These are phyloP conservation scores for Podarcis lilfordi DNA, from an alignment of 2,797 vertebrate species.

Conservation along the genomic window DNA sequence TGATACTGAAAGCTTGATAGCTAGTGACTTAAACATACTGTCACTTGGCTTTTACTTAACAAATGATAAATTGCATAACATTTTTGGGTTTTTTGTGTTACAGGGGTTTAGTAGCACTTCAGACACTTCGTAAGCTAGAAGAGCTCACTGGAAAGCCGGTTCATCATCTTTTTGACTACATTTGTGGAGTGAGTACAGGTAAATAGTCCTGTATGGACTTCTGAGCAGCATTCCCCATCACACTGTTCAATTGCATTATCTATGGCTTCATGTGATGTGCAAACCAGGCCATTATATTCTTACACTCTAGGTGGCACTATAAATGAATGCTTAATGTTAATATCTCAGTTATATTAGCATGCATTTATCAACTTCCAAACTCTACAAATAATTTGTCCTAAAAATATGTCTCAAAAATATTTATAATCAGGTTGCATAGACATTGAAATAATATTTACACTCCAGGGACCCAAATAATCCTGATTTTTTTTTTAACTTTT, in stretches of 20 bases:
- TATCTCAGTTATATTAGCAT: constrained; percentile 24
- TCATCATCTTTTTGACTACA: constrained; percentile 95
- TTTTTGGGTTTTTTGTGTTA: constrained; percentile 57
- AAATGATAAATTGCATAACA: not conserved
- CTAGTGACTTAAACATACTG: no score
- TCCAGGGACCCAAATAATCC: not conserved
- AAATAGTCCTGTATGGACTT: constrained; percentile 44
- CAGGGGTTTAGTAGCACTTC: constrained; percentile 94
- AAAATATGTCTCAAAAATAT: not conserved
- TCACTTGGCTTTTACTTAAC: not conserved
- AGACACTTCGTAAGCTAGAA: constrained; percentile 91
- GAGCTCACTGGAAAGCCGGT: constrained; percentile 90
- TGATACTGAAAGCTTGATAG: not conserved
- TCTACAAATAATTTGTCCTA: not conserved
- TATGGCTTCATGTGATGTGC: no score
- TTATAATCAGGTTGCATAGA: not conserved
- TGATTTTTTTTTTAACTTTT: not conserved
- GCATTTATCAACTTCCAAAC: not conserved
- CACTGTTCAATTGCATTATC: not conserved
- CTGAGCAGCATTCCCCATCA: not conserved
- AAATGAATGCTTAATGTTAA: constrained; percentile 34
- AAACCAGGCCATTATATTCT: constrained; percentile 6
- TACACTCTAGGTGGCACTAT: constrained; percentile 72
- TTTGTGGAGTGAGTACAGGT: constrained; percentile 99
- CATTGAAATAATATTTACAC: not conserved